Evolutionary conservation across 2,888 invertebrate genomes (phyloP).

Genomic region (Serripes groenlandicus): DNA sequence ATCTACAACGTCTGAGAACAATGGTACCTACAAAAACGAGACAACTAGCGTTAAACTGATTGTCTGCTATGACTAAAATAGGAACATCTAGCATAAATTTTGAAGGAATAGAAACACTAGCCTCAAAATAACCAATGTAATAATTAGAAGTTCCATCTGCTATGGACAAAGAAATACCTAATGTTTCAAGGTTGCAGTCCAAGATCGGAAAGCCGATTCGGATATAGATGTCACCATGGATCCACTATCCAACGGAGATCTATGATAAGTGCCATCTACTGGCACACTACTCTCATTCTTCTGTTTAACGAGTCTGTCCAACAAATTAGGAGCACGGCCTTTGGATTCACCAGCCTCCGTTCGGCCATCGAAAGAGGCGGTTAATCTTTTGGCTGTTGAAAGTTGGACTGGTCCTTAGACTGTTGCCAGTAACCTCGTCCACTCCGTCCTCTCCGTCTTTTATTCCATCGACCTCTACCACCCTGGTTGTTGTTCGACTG

Average conservation of each 20-base stretch:
- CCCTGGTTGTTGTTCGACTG: not conserved
- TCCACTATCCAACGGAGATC: not conserved
- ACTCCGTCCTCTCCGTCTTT: not conserved
- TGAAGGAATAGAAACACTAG: not conserved
- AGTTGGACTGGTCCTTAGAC: not conserved
- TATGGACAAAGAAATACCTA: not conserved
- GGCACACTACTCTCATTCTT: not conserved
- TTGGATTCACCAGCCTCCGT: not conserved
- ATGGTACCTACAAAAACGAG: no score
- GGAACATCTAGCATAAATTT: not conserved
- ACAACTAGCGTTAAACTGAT: no score
- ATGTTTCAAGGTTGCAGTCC: not conserved
- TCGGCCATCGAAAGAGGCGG: not conserved
- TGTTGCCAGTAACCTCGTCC: not conserved
- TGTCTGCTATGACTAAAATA: no score
- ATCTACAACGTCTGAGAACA: no score
- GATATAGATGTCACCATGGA: not conserved
- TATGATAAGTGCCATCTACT: not conserved
- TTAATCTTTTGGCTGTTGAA: not conserved
- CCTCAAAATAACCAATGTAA: slow-evolving; percentile 5
- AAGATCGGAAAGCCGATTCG: not conserved
- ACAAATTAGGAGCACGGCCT: not conserved
- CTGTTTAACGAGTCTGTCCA: not conserved
- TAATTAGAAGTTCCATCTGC: slow-evolving; percentile 9
- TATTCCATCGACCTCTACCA: not conserved